Evolutionary conservation across 2,797 vertebrate species (phyloP), one percentile per base, ranked within the genome.

Genomic region (Siniperca scherzeri): DNA sequence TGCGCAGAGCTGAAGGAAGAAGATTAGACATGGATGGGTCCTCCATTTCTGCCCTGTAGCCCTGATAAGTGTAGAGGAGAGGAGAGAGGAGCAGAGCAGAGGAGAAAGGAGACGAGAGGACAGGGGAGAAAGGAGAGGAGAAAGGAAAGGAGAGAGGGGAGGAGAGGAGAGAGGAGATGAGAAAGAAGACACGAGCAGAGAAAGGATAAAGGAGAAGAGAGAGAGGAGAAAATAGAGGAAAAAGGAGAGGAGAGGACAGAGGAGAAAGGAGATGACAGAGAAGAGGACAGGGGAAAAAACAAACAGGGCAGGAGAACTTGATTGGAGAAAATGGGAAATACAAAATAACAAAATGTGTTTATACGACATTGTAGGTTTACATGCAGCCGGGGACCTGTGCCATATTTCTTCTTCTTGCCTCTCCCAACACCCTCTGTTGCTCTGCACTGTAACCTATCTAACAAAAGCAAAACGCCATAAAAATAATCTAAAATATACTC

Each of bases 31-130:
- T 96, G 62, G 94, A 93, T 0, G 98, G 98, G 87, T 99, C 99
- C 75, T 99, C 98, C 98, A 99, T 99, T 89, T 99, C 97, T 14
- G 97, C 97, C 91, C 97, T 95, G 92, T 99, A 99, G 80, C 98
- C 98, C 98, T 99, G 89, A 80, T 46, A 17, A 67, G 16, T 33
- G 67, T 52, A 65, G 53, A 46, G 46, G 40, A 76, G 80, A 62
- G n/a, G 55, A 72, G 48, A 50, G 68, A 82, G 3, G 33, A 80
- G 25, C 78, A 60, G 55, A 64, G n/a, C 13, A 30, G 42, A 40
- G 27, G 9, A 75, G 30, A 65, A 55, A 44, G 46, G 9, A 69
- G 56, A 75, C 38, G 0, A n/a, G 17, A 5, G 25, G 5, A 1
- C 7, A 42, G 17, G 55, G 11, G 66, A 74, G 64, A 70, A 10